Base-by-base conservation (phyloP, 53 echinoderm and acorn worm genomes). In the Antedon mediterranea region DNA sequence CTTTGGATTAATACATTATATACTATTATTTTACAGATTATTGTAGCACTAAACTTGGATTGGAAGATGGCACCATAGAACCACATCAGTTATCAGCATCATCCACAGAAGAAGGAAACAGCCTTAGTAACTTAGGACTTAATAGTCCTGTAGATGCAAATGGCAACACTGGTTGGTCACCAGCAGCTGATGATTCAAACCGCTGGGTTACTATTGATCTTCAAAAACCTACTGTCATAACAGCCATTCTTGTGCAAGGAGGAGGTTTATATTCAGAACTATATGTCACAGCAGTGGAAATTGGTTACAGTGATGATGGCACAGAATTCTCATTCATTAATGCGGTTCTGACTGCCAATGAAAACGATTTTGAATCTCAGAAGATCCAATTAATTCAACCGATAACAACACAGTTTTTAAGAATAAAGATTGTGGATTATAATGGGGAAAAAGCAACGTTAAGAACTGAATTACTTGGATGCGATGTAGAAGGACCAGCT, bases 181-280 rank as follows among this genome's bases (percentile, higher is more conserved):
- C 93, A 13, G 75, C 57, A 37, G 23, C 43, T 0, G 31, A 26
- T 30, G 93, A 93, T 71, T 8, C 71, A 23, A 76, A 34, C 31
- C 93, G 87, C 2, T 78, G 32, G 71, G 83, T 89, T 28, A 89
- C 87, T 75, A 81, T 93, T 77, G 93, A 93, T 74, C 85, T 93
- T 2, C 34, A 73, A 33, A 30, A 78, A 73, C 78, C 77, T 33
- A 84, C 73, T 72, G 76, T 85, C 29, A 84, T 93, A 74, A 87
- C 89, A 30, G 93, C 89, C 4, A 57, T 89, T 31, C 14, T 85
- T 28, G 71, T 93, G 43, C 93, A 93, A 76, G 93, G 93, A 43
- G 89, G 83, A 43, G 89, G 93, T 29, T 2, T 57, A 11, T 15
- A 13, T 23, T 57, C 57, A 18, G 57, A 26, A 6, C 23, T 2